phyloP scores from a whole-genome alignment of 2,797 vertebrate genomes.

The Gambelia wislizenii region DNA sequence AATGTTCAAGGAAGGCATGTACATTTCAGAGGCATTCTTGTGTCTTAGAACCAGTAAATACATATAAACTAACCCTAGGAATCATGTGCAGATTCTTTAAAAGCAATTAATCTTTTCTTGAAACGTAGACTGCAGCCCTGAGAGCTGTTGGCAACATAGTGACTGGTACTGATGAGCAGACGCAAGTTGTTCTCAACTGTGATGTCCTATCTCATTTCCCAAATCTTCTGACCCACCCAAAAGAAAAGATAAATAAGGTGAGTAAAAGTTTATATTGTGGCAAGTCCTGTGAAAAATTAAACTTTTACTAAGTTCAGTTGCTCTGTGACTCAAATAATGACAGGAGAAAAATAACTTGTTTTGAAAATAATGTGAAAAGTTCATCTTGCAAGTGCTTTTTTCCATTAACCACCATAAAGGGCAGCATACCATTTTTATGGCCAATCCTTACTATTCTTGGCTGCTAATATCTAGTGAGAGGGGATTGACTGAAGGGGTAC shows the following conservation, averaged over 20 bases:
- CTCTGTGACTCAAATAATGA: background rate
- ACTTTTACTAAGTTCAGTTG: background rate
- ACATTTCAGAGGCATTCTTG: background rate
- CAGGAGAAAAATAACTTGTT: background rate
- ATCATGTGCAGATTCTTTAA: background rate
- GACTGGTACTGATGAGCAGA: constrained; percentile 98
- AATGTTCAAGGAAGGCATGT: background rate
- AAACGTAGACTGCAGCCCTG: constrained; percentile 92
- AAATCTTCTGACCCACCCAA: constrained; percentile 96
- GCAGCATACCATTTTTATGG: background rate
- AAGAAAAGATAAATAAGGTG: constrained; percentile 99
- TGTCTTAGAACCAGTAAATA: background rate
- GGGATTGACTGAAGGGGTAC: background rate
- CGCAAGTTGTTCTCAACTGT: constrained; percentile 98
- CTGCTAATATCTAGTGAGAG: background rate
- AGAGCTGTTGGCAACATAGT: constrained; percentile 99
- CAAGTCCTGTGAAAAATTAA: background rate
- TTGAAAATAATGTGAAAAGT: background rate
- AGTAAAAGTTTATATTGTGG: background rate
- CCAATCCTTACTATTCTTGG: background rate
- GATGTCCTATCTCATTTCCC: constrained; percentile 97
- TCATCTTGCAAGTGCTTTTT: background rate
- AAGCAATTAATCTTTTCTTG: constrained; percentile 46
- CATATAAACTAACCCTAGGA: background rate
- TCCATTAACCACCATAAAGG: background rate